Base-by-base conservation (phyloP, 2,888 invertebrate species). In the Agrotis exclamationis region DNA sequence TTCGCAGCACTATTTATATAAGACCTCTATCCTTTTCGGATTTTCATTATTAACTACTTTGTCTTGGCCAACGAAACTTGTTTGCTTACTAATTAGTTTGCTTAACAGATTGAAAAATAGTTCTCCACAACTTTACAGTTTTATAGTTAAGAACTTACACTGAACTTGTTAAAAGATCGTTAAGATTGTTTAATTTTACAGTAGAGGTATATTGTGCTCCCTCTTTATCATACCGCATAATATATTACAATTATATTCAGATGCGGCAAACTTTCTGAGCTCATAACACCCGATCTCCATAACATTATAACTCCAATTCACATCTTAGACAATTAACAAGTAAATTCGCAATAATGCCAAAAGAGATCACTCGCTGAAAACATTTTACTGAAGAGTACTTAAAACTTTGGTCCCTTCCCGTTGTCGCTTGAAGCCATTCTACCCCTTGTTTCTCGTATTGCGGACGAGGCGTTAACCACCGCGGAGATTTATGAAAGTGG, bases 391-490 rank as follows among this genome's bases (percentile, higher is more conserved):
- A 88, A 90, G 90, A 90, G 92, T 91, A 91, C 93, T 93, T 92
- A 91, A 93, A 93, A 93, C 89, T 93, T 93, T 89, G 87, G 83
- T 82, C 91, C 87, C 87, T 90, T 85, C 80, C 85, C 87, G 87
- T 86, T 92, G 92, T 92, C 88, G 91, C 90, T 90, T 72, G 81
- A 85, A 91, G 91, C 89, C 86, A 89, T 90, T 86, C 82, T 74
- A n/a, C 87, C 87, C 90, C 91, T 90, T 93, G 91, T 93, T 93
- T 89, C 90, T 89, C 85, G 88, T 88, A 93, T 91, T 93, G 90
- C 87, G 89, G 92, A 90, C 91, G 90, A 93, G 92, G 92, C 92
- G 93, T 89, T 93, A 93, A 94, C 93, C 91, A 92, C 93, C 91
- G 87, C 86, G 72, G 85, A 93, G 93, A 93, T 93, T 93, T 93